A percentile compares a stretch with the other conserved stretches of the same genome.
Conservation (phyloP, 2,113 vertebrate genomes). For the Menura novaehollandiae region DNA sequence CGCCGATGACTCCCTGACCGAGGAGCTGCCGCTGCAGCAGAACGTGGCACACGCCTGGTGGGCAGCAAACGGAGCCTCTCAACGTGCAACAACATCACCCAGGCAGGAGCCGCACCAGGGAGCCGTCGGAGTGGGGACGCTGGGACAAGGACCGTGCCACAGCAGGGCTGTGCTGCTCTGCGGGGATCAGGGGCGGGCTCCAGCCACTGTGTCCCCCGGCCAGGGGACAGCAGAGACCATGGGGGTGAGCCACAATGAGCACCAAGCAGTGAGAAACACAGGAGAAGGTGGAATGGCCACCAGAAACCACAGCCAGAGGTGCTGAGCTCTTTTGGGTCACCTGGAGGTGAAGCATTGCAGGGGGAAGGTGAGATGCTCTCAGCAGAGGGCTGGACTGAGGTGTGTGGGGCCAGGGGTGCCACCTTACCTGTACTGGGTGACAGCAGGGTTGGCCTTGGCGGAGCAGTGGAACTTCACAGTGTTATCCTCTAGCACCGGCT, state of each 20-base stretch:
- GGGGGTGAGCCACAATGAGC: background rate
- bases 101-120: background rate
- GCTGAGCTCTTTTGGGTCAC: background rate
- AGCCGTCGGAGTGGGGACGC: background rate
- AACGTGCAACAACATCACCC: background rate
- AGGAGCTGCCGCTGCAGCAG: background rate
- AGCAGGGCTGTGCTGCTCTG: background rate
- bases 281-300: rapidly evolving
- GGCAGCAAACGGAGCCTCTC: background rate
- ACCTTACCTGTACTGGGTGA: conserved; percentile 92
- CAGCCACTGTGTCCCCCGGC: rapidly evolving
- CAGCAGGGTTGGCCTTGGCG: conserved; percentile 94
- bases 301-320: background rate
- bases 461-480: conserved; percentile 94
- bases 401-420: rapidly evolving
- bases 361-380: background rate
- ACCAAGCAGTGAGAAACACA: rapidly evolving
- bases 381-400: background rate
- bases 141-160: background rate
- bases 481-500: conserved; percentile 92
- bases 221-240: rapidly evolving
- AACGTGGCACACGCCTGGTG: rapidly evolving
- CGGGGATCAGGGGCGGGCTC: background rate
- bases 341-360: no score
- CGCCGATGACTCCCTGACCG: background rate